Percentiles rank a stretch among this genome's conserved stretches.
These are phyloP conservation scores for Micromussa lordhowensis DNA, from an alignment of 92 coral and sea anemone genomes.

Conservation along the genomic window DNA sequence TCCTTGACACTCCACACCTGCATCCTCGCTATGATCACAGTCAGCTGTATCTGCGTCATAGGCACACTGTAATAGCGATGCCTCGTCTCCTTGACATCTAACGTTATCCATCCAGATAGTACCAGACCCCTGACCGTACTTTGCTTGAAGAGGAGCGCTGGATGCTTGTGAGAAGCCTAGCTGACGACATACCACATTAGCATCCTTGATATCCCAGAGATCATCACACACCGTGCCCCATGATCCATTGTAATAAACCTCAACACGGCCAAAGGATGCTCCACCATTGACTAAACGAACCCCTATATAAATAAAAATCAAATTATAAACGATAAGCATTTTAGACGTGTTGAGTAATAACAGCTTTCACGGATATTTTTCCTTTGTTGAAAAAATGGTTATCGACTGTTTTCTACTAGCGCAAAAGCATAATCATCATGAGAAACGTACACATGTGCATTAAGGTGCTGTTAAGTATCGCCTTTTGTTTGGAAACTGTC, in stretches of 20 bases:
- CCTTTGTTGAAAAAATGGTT: too few relatives aligned
- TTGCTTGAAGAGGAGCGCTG: not conserved
- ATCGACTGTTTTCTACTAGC: too few relatives aligned
- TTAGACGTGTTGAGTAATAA: too few relatives aligned
- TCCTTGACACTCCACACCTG: not conserved
- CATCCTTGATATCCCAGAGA: slow-evolving; percentile 4
- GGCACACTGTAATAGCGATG: not conserved
- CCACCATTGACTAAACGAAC: not conserved
- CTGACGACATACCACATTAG: not conserved
- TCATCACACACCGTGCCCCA: slow-evolving; percentile 20
- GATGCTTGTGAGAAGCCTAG: not conserved
- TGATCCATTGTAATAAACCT: not conserved
- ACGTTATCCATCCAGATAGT: not conserved
- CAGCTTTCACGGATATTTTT: too few relatives aligned
- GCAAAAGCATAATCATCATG: too few relatives aligned
- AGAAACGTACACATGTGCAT: too few relatives aligned
- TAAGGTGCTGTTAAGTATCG: too few relatives aligned
- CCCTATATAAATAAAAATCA: not conserved
- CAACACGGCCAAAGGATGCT: not conserved
- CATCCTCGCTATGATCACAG: not conserved
- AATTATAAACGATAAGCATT: not conserved
- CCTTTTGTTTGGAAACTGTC: too few relatives aligned
- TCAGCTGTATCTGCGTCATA: too few relatives aligned
- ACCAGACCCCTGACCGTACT: slow-evolving; percentile 2
- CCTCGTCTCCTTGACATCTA: not conserved